phyloP scores from a whole-genome alignment of 35 echinoderm and acorn worm species.

The Apostichopus parvimensis region DNA sequence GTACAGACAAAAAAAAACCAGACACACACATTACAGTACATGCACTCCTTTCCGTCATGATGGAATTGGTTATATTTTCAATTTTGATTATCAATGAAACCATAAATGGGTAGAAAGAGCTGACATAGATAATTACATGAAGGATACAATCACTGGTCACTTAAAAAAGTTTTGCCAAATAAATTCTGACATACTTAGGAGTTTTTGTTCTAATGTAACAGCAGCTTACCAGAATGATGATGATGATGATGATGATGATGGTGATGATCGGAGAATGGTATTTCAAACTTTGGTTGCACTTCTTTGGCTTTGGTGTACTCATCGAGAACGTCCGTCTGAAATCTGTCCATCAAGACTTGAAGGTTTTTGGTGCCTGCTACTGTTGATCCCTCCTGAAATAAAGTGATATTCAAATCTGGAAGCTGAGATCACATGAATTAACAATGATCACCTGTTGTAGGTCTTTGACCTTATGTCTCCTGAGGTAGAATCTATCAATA shows the following conservation, averaged over 20 bases:
- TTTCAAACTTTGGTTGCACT: slow-evolving; percentile 55
- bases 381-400: slow-evolving; percentile 68
- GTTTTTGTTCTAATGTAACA: background rate
- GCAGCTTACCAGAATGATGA: slow-evolving; percentile 6
- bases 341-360: slow-evolving; percentile 65
- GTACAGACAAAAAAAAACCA: no score
- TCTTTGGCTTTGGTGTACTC: slow-evolving; percentile 50
- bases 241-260: slow-evolving; percentile 36
- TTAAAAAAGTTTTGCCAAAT: no score
- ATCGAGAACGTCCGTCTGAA: slow-evolving; percentile 78
- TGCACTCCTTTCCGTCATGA: no score
- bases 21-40: no score
- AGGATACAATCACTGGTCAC: background rate
- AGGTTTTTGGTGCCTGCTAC: slow-evolving; percentile 77
- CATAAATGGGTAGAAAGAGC: no score
- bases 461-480: no score
- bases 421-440: no score
- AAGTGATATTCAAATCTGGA: background rate
- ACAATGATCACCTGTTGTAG: background rate
- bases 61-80: no score
- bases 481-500: no score
- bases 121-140: no score
- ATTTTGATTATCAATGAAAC: no score
- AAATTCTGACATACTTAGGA: no score
- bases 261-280: slow-evolving; percentile 20